Evolutionary conservation across 1,140 invertebrate genomes (phyloP), one percentile per base, ranked within the genome.

Genomic region (Eufriesea mexicana): DNA sequence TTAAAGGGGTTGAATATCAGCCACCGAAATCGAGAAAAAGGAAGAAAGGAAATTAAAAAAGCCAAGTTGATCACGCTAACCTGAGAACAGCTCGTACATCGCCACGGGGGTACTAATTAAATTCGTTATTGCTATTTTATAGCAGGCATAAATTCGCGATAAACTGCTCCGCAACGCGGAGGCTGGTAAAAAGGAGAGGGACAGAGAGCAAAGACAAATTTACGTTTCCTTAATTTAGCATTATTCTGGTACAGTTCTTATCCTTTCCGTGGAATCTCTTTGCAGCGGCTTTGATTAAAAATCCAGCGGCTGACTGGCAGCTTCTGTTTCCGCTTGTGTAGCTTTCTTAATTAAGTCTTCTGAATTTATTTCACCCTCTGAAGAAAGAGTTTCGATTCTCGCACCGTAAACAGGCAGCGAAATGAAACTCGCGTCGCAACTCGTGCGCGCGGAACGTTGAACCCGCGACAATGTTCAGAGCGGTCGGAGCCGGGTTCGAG

Each of bases 311-410:
- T 18, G 5, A 6, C 6, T 18, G 5, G 10, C 2, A 5, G 5
- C 35, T 25, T n/a, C 51, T 78, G 67, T 74, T 80, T 55, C 76
- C 45, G 61, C 47, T 47, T 45, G 49, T 80, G 35, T 62, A 45
- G 59, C 20, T 74, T 64, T 55, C 35, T 64, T 73, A 80, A 80
- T 80, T 64, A 80, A 80, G 71, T 66, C 61, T 14, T 74, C 74
- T 45, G 61, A 74, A 81, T 62, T 73, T 59, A 45, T 68, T n/a
- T 16, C 28, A 10, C 28, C 5, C 10, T 9, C 12, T 16, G 20
- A 72, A 20, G 42, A 28, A 79, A 18, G 12, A 28, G 28, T 64
- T 80, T 47, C 35, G n/a, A 57, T 55, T 47, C 66, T 81, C n/a
- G 4, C 51, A 47, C 16, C n/a, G 59, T 64, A 73, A 73, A 73